Percentiles rank a stretch among this genome's conserved stretches.
Conservation (phyloP, 2,888 invertebrate species). For the Bugulina stolonifera region DNA sequence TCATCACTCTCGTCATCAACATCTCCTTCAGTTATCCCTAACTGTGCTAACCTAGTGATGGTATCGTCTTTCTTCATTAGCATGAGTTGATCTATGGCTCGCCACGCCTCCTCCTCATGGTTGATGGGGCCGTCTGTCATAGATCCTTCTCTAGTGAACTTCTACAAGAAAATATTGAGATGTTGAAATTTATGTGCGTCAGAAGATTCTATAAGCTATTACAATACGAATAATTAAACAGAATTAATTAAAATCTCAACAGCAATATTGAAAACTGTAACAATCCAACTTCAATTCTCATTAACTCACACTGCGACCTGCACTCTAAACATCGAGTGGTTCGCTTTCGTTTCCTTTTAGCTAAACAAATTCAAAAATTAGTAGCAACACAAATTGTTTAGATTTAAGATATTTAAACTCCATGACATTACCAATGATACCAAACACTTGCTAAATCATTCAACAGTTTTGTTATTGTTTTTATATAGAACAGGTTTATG, state of each 20-base stretch:
- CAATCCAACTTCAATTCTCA: too few relatives aligned
- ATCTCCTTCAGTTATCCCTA: slow-evolving; percentile 52
- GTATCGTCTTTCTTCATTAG: not conserved
- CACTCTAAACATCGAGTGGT: not conserved
- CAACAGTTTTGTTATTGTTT: too few relatives aligned
- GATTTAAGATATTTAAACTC: too few relatives aligned
- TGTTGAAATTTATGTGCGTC: too few relatives aligned
- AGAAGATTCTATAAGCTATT: too few relatives aligned
- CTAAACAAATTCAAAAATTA: not conserved
- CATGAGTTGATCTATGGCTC: not conserved
- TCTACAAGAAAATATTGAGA: not conserved
- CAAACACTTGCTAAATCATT: too few relatives aligned
- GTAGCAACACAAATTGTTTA: too few relatives aligned
- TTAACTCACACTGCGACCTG: not conserved
- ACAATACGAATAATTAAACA: too few relatives aligned
- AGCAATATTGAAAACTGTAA: too few relatives aligned
- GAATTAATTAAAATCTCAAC: too few relatives aligned
- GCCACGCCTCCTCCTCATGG: not conserved
- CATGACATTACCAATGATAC: too few relatives aligned
- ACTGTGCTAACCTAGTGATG: slow-evolving; percentile 48
- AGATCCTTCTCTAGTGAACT: slow-evolving; percentile 5
- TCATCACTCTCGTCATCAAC: slow-evolving; percentile 39
- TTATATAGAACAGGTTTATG: too few relatives aligned
- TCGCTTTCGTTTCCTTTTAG: not conserved
- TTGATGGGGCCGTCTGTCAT: not conserved